Percentiles rank a stretch among this genome's conserved stretches.
These are phyloP conservation scores for Calosoma granatense DNA, from an alignment of 1,140 invertebrate species.

Conservation along the genomic window DNA sequence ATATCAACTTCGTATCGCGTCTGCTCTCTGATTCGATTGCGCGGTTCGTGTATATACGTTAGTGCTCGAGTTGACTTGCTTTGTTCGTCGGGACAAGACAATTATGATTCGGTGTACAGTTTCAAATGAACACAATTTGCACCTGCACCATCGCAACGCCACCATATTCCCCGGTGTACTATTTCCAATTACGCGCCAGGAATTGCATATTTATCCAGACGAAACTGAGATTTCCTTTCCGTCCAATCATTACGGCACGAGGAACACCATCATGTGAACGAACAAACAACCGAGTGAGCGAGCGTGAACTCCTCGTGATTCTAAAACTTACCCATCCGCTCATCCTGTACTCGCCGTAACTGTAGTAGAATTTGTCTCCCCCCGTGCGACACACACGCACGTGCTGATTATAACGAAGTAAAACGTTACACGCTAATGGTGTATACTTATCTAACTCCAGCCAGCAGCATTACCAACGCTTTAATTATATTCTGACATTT, in stretches of 20 bases:
- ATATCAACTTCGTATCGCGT: neutral
- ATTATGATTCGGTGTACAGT: conserved; percentile 7
- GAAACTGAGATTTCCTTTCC: conserved; percentile 3
- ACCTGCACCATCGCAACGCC: conserved; percentile 5
- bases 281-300: no score
- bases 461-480: no score
- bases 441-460: no score
- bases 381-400: no score
- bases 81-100: conserved; percentile 2
- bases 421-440: no score
- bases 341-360: no score
- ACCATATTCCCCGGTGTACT: neutral
- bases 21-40: neutral
- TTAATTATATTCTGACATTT: no score
- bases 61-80: neutral
- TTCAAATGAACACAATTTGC: conserved; percentile 9
- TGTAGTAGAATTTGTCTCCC: no score
- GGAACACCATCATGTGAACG: no score
- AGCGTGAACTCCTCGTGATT: no score
- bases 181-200: conserved; percentile 4
- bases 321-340: no score
- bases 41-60: neutral
- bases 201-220: conserved; percentile 8
- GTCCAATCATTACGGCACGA: neutral
- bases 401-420: no score